Conservation (phyloP, 2,113 vertebrate genomes). For the Vidua macroura region DNA sequence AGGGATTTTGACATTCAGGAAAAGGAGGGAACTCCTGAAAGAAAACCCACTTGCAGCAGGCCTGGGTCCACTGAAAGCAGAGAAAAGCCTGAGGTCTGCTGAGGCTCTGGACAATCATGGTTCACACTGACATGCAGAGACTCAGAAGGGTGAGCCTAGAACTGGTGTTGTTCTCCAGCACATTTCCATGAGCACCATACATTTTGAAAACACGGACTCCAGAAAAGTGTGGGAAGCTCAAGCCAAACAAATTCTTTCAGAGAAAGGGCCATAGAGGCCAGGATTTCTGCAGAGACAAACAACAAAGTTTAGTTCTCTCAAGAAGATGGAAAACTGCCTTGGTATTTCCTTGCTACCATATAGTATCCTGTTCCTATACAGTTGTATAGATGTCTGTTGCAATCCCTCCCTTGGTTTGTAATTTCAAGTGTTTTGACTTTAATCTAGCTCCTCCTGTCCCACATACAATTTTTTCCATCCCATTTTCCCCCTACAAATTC, state of each 20-base stretch:
- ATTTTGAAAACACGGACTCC: fast-evolving
- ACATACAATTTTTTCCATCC: background rate
- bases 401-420: background rate
- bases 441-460: background rate
- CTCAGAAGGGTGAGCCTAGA: background rate
- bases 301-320: background rate
- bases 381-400: too few species aligned
- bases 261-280: background rate
- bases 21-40: background rate
- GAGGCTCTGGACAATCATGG: fast-evolving
- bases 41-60: background rate
- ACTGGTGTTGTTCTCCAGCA: fast-evolving
- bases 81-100: fast-evolving
- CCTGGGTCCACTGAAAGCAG: background rate
- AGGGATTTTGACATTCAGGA: background rate
- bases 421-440: background rate
- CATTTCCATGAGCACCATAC: fast-evolving
- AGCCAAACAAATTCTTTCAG: background rate
- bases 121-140: fast-evolving
- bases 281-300: background rate
- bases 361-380: fast-evolving
- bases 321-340: background rate
- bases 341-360: background rate
- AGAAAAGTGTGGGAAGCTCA: background rate
- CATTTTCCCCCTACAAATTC: background rate